Percentiles rank a stretch among this genome's conserved stretches.
phyloP scores from a whole-genome alignment of 2,888 invertebrate species.

The Bombylius major region DNA sequence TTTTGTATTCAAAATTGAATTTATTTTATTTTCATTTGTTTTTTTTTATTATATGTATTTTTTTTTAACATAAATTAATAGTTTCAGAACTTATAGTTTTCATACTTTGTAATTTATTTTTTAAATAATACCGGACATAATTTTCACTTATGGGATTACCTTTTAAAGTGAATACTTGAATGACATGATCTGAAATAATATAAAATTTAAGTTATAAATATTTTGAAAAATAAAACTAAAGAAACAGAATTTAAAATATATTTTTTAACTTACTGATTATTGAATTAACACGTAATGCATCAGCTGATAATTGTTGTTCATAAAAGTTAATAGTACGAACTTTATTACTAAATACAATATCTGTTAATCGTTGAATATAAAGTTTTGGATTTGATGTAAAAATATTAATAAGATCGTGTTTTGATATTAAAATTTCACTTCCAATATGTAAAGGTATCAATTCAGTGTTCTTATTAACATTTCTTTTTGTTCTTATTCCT shows the following conservation, averaged over 20 bases:
- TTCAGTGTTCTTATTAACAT: neutral
- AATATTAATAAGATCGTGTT: slow-evolving; percentile 12
- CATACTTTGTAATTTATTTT: neutral
- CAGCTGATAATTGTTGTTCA: neutral
- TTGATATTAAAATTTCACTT: slow-evolving; percentile 10
- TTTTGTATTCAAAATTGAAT: too few species aligned
- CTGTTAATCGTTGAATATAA: slow-evolving; percentile 12
- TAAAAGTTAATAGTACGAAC: neutral
- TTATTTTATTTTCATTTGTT: too few species aligned
- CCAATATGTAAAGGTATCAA: slow-evolving; percentile 13
- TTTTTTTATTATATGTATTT: too few species aligned
- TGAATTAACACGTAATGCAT: slow-evolving; percentile 7
- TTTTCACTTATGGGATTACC: slow-evolving; percentile 5
- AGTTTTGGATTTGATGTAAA: slow-evolving; percentile 12
- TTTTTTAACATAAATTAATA: too few species aligned
- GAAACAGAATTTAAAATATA: neutral
- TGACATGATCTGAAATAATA: slow-evolving; percentile 13
- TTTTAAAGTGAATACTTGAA: slow-evolving; percentile 12
- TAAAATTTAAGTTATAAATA: neutral
- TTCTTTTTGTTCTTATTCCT: too few species aligned
- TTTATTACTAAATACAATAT: slow-evolving; percentile 11
- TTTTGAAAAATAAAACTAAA: neutral
- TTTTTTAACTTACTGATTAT: slow-evolving; percentile 9
- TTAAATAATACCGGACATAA: slow-evolving; percentile 1
- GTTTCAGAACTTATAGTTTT: too few species aligned